Conservation (phyloP, 2,797 vertebrate genomes). For the Sebastes taczanowskii region DNA sequence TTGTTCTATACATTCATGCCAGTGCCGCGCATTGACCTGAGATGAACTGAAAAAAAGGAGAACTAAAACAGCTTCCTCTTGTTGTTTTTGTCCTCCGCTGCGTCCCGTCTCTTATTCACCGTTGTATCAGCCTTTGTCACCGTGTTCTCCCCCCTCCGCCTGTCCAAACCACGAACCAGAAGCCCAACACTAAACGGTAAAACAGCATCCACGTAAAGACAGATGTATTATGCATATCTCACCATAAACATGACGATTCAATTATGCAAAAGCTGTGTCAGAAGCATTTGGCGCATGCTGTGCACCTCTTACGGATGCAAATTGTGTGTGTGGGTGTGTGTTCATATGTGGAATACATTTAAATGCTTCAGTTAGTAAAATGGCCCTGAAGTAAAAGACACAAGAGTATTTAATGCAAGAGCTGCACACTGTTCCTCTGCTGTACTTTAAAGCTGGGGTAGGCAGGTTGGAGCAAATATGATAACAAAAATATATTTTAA, state of each 20-base stretch:
- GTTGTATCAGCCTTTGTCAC: conserved; percentile 5
- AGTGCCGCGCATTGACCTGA: not conserved
- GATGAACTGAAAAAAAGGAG: not conserved
- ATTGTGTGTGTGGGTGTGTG: conserved; percentile 37
- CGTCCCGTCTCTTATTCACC: not conserved
- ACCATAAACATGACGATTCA: conserved; percentile 49
- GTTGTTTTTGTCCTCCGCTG: not conserved
- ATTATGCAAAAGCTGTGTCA: conserved; percentile 57
- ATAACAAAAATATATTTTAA: too few relatives aligned
- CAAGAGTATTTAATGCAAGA: not conserved
- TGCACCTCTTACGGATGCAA: conserved; percentile 38
- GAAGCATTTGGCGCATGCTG: conserved; percentile 46
- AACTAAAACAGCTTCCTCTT: not conserved
- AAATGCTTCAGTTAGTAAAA: conserved; percentile 38
- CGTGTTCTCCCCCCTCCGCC: not conserved
- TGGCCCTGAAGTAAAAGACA: conserved; percentile 13
- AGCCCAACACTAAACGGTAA: conserved; percentile 24
- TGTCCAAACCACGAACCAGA: conserved; percentile 20
- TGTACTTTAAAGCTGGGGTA: not conserved
- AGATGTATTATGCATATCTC: conserved; percentile 38
- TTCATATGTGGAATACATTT: conserved; percentile 39
- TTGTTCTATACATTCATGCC: conserved; percentile 4
- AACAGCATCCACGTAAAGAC: conserved; percentile 41
- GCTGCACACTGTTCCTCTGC: not conserved
- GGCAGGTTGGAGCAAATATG: too few relatives aligned